These are phyloP conservation scores for Mastacembelus armatus DNA, from an alignment of 2,797 vertebrate genomes.

Conservation along the genomic window DNA sequence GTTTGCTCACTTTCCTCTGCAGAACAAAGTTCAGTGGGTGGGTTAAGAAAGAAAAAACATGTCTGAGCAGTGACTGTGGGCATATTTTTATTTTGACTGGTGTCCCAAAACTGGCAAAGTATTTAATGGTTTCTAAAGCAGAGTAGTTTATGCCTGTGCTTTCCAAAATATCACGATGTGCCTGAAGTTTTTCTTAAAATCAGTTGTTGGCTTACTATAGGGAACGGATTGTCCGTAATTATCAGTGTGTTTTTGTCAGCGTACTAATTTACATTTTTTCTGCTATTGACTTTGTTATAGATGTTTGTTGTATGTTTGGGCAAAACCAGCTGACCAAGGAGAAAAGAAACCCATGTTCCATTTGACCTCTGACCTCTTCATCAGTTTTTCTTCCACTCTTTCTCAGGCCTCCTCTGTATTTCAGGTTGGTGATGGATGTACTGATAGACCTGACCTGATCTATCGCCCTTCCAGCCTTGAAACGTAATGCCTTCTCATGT, in stretches of 20 bases:
- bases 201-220: constrained; percentile 49
- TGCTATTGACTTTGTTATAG: constrained; percentile 34
- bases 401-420: constrained; percentile 58
- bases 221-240: constrained; percentile 23
- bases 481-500: constrained; percentile 54
- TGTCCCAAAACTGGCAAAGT: constrained; percentile 48
- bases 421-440: constrained; percentile 32
- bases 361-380: constrained; percentile 55
- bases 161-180: constrained; percentile 83
- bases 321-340: constrained; percentile 58
- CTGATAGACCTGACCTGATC: constrained; percentile 39
- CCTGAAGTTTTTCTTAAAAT: constrained; percentile 76
- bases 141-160: constrained; percentile 71
- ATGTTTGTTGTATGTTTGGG: constrained; percentile 48
- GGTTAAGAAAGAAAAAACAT: constrained; percentile 39
- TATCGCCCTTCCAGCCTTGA: constrained; percentile 47
- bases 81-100: constrained; percentile 25
- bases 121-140: constrained; percentile 57
- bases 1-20: constrained; percentile 51
- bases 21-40: constrained; percentile 64
- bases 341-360: constrained; percentile 29
- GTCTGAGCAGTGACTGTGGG: constrained; percentile 17
- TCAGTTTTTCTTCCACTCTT: constrained; percentile 37
- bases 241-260: constrained; percentile 33
- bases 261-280: constrained; percentile 5